These are phyloP conservation scores for Eulemur albifrons DNA, from an alignment of 2,797 vertebrate species.

Conservation along the genomic window DNA sequence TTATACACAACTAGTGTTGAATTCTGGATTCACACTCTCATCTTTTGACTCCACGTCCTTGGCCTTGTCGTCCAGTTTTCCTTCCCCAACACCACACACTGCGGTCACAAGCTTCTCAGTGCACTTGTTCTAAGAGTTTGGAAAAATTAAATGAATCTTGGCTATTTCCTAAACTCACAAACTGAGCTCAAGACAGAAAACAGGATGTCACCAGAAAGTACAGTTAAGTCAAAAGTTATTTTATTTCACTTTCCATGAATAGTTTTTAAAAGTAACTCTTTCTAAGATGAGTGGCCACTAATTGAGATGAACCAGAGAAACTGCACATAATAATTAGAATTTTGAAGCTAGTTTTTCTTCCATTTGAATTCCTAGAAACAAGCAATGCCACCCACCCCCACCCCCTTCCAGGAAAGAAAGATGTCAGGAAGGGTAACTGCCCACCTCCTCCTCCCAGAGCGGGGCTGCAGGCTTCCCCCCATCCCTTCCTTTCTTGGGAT, in stretches of 20 bases:
- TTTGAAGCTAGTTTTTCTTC: slow-evolving; percentile 1
- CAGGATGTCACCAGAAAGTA: background rate
- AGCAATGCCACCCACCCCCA: background rate
- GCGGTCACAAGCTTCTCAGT: background rate
- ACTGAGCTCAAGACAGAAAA: background rate
- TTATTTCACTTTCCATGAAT: slow-evolving; percentile 38
- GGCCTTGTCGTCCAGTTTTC: background rate
- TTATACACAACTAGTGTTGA: background rate
- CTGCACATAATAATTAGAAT: background rate
- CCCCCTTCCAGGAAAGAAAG: background rate
- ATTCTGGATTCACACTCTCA: background rate
- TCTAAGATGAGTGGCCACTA: background rate
- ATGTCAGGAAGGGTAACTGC: background rate
- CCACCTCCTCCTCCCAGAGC: background rate
- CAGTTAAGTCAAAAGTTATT: background rate
- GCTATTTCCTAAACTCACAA: background rate
- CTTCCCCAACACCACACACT: background rate
- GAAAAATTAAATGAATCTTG: background rate
- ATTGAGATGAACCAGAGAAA: slow-evolving; percentile 27
- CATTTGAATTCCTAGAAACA: background rate
- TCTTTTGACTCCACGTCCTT: background rate
- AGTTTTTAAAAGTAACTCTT: background rate
- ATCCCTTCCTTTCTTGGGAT: background rate
- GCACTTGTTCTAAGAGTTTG: background rate
- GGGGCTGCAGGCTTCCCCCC: background rate